These are phyloP conservation scores for Lampris megalopsis DNA, from an alignment of 2,113 vertebrate genomes.

Conservation along the genomic window DNA sequence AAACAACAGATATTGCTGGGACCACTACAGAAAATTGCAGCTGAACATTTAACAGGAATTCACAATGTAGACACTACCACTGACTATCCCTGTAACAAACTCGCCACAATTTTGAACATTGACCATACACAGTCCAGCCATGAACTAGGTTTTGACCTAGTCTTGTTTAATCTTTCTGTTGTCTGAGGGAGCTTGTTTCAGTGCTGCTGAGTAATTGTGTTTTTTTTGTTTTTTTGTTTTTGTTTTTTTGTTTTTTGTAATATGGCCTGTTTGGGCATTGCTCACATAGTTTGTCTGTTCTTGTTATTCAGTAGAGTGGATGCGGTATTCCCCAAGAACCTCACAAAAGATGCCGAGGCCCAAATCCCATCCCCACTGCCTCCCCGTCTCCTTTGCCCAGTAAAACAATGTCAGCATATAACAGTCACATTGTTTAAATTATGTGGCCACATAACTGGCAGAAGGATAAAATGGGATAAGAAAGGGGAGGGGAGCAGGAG, in stretches of 20 bases:
- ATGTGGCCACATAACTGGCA: slow-evolving; percentile 72
- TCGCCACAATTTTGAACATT: too few relatives aligned
- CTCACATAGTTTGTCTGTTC: slow-evolving; percentile 80
- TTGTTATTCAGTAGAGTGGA: slow-evolving; percentile 77
- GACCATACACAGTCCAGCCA: too few relatives aligned
- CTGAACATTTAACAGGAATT: too few relatives aligned
- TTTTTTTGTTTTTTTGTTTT: neutral
- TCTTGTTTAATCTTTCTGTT: slow-evolving; percentile 41
- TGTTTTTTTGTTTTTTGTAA: slow-evolving; percentile 68
- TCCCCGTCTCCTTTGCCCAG: slow-evolving; percentile 71
- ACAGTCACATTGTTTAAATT: slow-evolving; percentile 80
- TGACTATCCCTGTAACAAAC: too few relatives aligned
- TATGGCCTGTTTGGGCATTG: slow-evolving; percentile 80
- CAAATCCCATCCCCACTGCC: slow-evolving; percentile 18
- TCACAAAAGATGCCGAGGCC: slow-evolving; percentile 70
- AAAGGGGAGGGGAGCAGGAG: slow-evolving; percentile 23
- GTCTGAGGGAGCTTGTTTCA: slow-evolving; percentile 61
- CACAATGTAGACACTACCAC: too few relatives aligned
- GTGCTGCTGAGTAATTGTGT: slow-evolving; percentile 75
- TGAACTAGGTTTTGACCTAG: slow-evolving; percentile 6
- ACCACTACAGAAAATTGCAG: too few relatives aligned
- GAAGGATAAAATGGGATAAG: slow-evolving; percentile 60
- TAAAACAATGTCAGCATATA: slow-evolving; percentile 76
- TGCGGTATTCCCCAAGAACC: slow-evolving; percentile 79
- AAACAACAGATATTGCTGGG: too few relatives aligned